Evolutionary conservation across 2,113 vertebrate genomes (phyloP).

Genomic region (Hoplias malabaricus): DNA sequence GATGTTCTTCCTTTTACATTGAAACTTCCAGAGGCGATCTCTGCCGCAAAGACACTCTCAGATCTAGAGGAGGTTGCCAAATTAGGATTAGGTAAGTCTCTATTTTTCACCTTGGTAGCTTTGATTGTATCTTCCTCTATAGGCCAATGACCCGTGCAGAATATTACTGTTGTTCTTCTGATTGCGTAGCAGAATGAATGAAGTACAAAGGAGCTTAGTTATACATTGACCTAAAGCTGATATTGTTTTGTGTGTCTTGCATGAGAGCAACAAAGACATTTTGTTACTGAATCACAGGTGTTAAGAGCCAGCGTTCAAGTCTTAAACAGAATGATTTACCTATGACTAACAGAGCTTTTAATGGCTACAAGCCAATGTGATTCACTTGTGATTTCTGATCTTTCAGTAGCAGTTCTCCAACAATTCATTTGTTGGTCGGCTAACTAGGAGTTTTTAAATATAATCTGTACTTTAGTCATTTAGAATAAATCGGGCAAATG

Average conservation of each 20-base stretch:
- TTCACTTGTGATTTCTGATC: background rate
- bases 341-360: background rate
- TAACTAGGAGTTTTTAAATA: too few species aligned
- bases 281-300: background rate
- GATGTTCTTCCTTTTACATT: conserved; percentile 92
- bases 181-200: background rate
- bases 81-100: conserved; percentile 76
- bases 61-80: conserved; percentile 86
- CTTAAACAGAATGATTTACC: background rate
- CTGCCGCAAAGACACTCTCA: conserved; percentile 80
- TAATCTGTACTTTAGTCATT: too few species aligned
- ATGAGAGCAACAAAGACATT: background rate
- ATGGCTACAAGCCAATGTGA: background rate
- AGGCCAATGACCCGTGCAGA: background rate
- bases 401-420: too few species aligned
- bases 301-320: background rate
- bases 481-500: too few species aligned
- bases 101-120: background rate
- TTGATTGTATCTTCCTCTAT: background rate
- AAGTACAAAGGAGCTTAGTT: background rate
- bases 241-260: background rate
- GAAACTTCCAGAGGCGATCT: conserved; percentile 84
- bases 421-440: too few species aligned
- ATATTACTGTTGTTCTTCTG: background rate
- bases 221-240: background rate